Evolutionary conservation across 2,888 invertebrate species (phyloP), one percentile per base, ranked within the genome.

Genomic region (Taenaris catops): DNA sequence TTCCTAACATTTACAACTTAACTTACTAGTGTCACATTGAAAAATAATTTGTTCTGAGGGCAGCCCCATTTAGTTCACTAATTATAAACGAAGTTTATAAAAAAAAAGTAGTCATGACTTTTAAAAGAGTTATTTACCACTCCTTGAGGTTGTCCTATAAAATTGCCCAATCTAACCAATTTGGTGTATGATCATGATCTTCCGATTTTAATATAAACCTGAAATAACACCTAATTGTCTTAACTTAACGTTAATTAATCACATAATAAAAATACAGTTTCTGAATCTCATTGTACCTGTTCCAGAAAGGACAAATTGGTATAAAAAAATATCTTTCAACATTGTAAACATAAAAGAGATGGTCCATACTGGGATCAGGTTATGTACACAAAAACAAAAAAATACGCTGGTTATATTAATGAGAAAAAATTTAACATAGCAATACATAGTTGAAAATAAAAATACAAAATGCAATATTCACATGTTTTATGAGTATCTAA

Each of bases 151-250:
- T 62, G 70, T 73, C 69, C 65, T 70, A 71, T 55, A 57, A 51
- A 59, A 73, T n/a, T 66, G 64, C 75, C 75, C 69, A 76, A 75
- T 72, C 72, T 72, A 72, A 69, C 75, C 72, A 69, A 60, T 60
- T 61, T 66, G 66, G 62, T 58, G 58, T 54, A 66, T 58, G 58
- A 55, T 66, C 63, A 63, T 71, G 65, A 62, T 71, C 74, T 71
- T 69, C 71, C 60, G 42, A 48, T 49, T 60, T 63, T 68, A 57
- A 58, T 32, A 40, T 55, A 54, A 54, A 75, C 75, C 80, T 79
- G 80, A 71, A 81, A 81, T 71, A 58, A 74, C 57, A 72, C 65
- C 63, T 63, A 55, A 43, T 38, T 57, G 60, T 48, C 48, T 62
- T 56, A 65, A 55, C 56, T 58, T 52, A 56, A 53, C 58, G 51